Conservation (phyloP, 2,797 vertebrate genomes). For the Brotula barbata region DNA sequence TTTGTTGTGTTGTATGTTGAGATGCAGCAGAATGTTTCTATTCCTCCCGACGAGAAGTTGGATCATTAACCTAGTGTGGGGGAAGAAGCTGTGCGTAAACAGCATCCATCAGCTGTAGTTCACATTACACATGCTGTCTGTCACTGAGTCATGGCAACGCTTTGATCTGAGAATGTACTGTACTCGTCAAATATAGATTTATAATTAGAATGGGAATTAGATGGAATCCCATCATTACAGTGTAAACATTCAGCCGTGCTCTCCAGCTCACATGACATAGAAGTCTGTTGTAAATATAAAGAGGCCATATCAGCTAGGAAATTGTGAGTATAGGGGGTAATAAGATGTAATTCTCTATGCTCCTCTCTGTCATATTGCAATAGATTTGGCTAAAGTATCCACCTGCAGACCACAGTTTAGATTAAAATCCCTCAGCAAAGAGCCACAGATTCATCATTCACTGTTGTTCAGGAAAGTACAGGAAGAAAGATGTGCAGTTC, state of each 20-base stretch:
- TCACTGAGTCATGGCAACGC: slow-evolving; percentile 18
- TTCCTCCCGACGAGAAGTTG: slow-evolving; percentile 25
- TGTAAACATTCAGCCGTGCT: background rate
- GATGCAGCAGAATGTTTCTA: slow-evolving; percentile 20
- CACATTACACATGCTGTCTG: slow-evolving; percentile 12
- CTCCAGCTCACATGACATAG: background rate
- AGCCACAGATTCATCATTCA: background rate
- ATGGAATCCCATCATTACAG: background rate
- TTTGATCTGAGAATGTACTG: slow-evolving; percentile 17
- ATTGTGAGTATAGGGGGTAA: background rate
- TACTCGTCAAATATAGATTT: background rate
- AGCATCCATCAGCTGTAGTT: slow-evolving; percentile 25
- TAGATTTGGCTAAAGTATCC: background rate
- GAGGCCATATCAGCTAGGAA: background rate
- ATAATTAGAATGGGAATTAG: background rate
- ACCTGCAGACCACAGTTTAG: slow-evolving; percentile 1
- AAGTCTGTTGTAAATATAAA: background rate
- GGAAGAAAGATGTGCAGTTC: background rate
- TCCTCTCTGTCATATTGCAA: background rate
- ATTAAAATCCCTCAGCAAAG: background rate
- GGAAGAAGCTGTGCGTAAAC: slow-evolving; percentile 44
- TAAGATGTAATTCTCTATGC: no score
- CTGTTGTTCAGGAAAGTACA: background rate
- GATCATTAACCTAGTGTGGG: slow-evolving; percentile 39
- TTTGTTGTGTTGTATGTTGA: background rate